phyloP scores from a whole-genome alignment of 2,888 invertebrate species.

The Eudasyphora cyanicolor region DNA sequence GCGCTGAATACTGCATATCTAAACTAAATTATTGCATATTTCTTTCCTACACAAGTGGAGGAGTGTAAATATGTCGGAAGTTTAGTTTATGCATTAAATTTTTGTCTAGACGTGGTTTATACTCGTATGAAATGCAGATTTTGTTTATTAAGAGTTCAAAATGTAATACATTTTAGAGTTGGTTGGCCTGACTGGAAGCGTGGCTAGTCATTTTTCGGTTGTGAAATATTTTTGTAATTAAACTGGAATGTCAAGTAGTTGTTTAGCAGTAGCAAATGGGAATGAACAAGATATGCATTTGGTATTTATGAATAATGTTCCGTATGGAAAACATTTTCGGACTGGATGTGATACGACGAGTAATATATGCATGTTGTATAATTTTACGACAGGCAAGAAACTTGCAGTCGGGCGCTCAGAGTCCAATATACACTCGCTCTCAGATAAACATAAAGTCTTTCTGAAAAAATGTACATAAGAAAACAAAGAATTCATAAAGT shows the following conservation, averaged over 20 bases:
- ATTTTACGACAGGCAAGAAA: too few species aligned
- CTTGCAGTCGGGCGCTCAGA: too few species aligned
- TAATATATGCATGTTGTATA: too few species aligned
- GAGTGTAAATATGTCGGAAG: constrained; percentile 39
- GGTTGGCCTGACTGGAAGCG: too few species aligned
- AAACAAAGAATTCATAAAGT: too few species aligned
- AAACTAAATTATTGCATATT: neutral
- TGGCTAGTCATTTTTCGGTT: neutral
- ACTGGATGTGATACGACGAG: too few species aligned
- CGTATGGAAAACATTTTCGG: too few species aligned
- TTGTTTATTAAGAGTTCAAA: neutral
- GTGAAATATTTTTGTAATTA: constrained; percentile 8
- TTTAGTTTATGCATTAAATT: constrained; percentile 42
- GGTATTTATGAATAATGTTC: too few species aligned
- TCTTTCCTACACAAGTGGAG: neutral
- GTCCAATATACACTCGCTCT: too few species aligned
- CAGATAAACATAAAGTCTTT: too few species aligned
- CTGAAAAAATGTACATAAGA: too few species aligned
- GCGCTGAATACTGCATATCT: neutral
- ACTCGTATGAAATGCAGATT: constrained; percentile 24
- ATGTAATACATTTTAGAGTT: neutral
- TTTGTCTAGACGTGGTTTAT: constrained; percentile 59
- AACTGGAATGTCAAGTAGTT: neutral
- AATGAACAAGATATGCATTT: too few species aligned
- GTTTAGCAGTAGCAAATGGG: neutral